Conservation (phyloP, 2,113 vertebrate genomes). For the Oncorhynchus clarkii region DNA sequence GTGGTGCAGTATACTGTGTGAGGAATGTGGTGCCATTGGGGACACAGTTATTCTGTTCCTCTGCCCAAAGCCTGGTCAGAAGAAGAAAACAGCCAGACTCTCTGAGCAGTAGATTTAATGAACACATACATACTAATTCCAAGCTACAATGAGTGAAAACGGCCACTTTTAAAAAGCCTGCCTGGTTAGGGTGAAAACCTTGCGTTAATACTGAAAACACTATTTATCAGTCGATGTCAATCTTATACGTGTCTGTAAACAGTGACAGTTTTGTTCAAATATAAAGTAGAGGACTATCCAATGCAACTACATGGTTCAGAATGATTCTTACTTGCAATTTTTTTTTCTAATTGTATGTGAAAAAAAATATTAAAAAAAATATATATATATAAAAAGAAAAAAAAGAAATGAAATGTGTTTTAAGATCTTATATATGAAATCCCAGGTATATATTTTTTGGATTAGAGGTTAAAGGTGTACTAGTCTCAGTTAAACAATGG, state of each 20-base stretch:
- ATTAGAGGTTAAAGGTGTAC: slow-evolving; percentile 21
- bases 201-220: not conserved
- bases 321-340: slow-evolving; percentile 29
- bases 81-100: slow-evolving; percentile 10
- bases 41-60: not conserved
- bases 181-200: slow-evolving; percentile 13
- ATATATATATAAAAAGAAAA: too few species aligned
- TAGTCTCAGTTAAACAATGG: slow-evolving; percentile 16
- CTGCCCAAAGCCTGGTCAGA: slow-evolving; percentile 18
- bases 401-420: too few species aligned
- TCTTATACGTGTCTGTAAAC: slow-evolving; percentile 52
- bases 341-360: slow-evolving; percentile 8
- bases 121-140: slow-evolving; percentile 45
- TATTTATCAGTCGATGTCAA: slow-evolving; percentile 28
- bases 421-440: slow-evolving; percentile 5
- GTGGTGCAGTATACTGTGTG: too few species aligned
- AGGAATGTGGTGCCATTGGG: too few species aligned
- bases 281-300: slow-evolving; percentile 52
- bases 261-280: slow-evolving; percentile 61
- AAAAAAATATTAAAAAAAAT: too few species aligned
- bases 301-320: slow-evolving; percentile 35
- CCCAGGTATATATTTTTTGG: slow-evolving; percentile 56
- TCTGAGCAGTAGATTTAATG: slow-evolving; percentile 26
- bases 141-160: slow-evolving; percentile 32
- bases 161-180: not conserved